phyloP scores from a whole-genome alignment of 2,113 vertebrate genomes.

The Phylloscopus trochiloides region DNA sequence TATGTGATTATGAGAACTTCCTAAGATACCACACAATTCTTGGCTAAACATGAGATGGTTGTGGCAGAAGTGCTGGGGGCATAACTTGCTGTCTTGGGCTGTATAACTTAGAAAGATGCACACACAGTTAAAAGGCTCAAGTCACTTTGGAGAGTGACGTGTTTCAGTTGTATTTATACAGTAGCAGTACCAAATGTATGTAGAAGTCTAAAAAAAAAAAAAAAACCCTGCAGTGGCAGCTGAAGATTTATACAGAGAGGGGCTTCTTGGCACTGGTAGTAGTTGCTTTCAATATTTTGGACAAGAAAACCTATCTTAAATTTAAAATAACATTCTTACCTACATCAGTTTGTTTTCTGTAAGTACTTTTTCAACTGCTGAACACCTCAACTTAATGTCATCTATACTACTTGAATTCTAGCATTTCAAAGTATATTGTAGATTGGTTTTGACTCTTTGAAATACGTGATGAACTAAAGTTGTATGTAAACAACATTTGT shows the following conservation, averaged over 20 bases:
- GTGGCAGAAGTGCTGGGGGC: background rate
- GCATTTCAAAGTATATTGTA: background rate
- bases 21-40: background rate
- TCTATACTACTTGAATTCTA: background rate
- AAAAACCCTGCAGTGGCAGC: background rate
- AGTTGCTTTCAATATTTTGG: background rate
- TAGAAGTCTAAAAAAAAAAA: background rate
- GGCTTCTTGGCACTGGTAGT: background rate
- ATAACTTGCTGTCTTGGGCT: background rate
- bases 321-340: background rate
- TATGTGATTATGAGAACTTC: background rate
- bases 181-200: background rate
- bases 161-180: background rate
- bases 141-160: background rate
- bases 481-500: background rate
- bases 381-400: background rate
- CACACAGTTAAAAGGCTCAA: background rate
- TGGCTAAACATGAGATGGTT: background rate
- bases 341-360: background rate
- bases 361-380: background rate
- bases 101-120: background rate
- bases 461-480: background rate
- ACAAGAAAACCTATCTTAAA: background rate
- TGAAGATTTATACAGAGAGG: background rate
- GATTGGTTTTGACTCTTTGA: background rate